A percentile compares a stretch with the other conserved stretches of the same genome.
Evolutionary conservation across 1,140 invertebrate genomes (phyloP).

Genomic region (Caligus rogercresseyi): DNA sequence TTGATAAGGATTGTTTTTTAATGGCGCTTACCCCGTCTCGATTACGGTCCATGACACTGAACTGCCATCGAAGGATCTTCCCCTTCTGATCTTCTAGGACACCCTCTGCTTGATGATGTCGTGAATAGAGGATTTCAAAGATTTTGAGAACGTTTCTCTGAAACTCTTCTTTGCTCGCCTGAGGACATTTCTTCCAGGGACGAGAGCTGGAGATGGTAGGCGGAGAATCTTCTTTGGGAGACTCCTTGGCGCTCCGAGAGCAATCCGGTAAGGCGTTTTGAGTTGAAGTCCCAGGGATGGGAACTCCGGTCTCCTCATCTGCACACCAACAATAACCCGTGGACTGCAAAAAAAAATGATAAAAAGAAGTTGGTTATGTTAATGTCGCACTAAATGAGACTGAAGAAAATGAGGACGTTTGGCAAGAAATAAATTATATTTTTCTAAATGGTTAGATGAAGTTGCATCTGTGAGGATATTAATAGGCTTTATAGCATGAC

Average conservation of each 20-base stretch:
- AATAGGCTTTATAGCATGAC: too few species aligned
- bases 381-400: too few species aligned
- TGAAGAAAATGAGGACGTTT: too few species aligned
- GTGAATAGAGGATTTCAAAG: background rate
- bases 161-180: background rate
- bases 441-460: too few species aligned
- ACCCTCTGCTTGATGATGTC: background rate
- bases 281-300: conserved; percentile 28
- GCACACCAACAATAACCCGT: conserved; percentile 31
- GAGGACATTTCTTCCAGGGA: background rate
- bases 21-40: conserved; percentile 14
- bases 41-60: background rate
- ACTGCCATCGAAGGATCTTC: conserved; percentile 7
- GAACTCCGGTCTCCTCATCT: conserved; percentile 26
- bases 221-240: background rate
- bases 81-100: background rate
- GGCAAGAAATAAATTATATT: too few species aligned
- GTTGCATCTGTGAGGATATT: too few species aligned
- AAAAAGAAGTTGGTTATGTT: background rate
- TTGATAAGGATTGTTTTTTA: too few species aligned
- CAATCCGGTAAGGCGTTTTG: conserved; percentile 28
- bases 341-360: background rate
- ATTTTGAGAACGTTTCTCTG: background rate
- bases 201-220: background rate
- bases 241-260: background rate